These are phyloP conservation scores for Apotomis turbidana DNA, from an alignment of 2,888 invertebrate genomes.

Conservation along the genomic window DNA sequence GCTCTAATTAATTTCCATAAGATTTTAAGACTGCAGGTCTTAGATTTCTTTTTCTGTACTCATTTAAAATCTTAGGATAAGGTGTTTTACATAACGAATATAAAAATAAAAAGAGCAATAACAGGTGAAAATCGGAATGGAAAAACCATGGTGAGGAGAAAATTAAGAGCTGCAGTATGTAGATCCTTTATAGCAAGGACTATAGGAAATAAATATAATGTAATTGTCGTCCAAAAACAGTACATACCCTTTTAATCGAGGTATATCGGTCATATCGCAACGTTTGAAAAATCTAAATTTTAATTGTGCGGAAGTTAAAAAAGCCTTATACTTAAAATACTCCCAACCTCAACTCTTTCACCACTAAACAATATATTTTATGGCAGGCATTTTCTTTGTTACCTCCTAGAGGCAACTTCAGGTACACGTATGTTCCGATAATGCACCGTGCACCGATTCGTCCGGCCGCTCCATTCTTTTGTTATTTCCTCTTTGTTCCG, in stretches of 20 bases:
- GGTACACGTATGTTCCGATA: constrained; percentile 68
- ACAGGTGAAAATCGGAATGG: too few relatives aligned
- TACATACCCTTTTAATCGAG: too few relatives aligned
- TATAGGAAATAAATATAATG: too few relatives aligned
- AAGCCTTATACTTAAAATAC: neutral
- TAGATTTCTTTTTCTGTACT: neutral
- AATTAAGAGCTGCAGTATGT: too few relatives aligned
- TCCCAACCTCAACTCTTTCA: neutral
- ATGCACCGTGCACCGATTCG: constrained; percentile 73
- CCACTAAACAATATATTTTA: constrained; percentile 21
- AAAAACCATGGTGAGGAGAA: too few relatives aligned
- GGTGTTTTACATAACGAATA: too few relatives aligned
- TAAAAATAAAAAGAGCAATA: neutral
- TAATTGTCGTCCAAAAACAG: too few relatives aligned
- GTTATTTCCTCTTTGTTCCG: constrained; percentile 76
- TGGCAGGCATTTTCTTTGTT: constrained; percentile 56
- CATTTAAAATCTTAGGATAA: neutral
- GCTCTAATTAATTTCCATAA: neutral
- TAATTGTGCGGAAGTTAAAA: neutral
- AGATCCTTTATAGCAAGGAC: too few relatives aligned
- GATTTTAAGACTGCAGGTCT: neutral
- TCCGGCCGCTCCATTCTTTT: constrained; percentile 76
- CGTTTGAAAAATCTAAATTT: too few relatives aligned
- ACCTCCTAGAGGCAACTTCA: constrained; percentile 59
- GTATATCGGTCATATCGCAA: too few relatives aligned